phyloP scores from a whole-genome alignment of 2,888 invertebrate species.

The Drosophila melanosoma region DNA sequence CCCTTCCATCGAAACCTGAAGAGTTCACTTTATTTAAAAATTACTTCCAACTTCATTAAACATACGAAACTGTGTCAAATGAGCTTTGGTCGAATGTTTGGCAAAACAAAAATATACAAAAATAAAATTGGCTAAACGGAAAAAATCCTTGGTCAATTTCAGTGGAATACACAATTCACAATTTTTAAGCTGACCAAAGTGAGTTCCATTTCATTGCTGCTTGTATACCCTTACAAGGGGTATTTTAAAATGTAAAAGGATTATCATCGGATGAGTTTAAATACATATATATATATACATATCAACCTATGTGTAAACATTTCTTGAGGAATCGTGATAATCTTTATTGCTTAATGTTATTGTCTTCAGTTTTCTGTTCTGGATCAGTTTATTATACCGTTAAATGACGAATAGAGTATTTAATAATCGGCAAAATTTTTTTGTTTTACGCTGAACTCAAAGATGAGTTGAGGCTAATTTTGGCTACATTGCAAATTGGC shows the following conservation, averaged over 20 bases:
- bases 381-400: not conserved
- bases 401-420: constrained; percentile 12
- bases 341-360: not conserved
- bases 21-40: not conserved
- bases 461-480: constrained; percentile 31
- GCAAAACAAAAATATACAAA: not conserved
- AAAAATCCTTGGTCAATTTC: constrained; percentile 43
- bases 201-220: not conserved
- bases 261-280: not conserved
- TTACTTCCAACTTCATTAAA: not conserved
- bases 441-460: constrained; percentile 18
- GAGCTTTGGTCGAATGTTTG: not conserved
- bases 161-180: constrained; percentile 28
- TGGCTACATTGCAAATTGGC: constrained; percentile 44
- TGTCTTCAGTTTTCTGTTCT: not conserved
- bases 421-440: not conserved
- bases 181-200: constrained; percentile 25
- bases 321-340: not conserved
- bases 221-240: constrained; percentile 2
- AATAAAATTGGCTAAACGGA: not conserved
- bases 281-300: not conserved
- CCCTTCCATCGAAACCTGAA: not conserved
- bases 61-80: not conserved
- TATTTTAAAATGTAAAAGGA: not conserved
- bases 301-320: not conserved